Evolutionary conservation across 1,140 invertebrate genomes (phyloP).

Genomic region (Lepidurus apus): DNA sequence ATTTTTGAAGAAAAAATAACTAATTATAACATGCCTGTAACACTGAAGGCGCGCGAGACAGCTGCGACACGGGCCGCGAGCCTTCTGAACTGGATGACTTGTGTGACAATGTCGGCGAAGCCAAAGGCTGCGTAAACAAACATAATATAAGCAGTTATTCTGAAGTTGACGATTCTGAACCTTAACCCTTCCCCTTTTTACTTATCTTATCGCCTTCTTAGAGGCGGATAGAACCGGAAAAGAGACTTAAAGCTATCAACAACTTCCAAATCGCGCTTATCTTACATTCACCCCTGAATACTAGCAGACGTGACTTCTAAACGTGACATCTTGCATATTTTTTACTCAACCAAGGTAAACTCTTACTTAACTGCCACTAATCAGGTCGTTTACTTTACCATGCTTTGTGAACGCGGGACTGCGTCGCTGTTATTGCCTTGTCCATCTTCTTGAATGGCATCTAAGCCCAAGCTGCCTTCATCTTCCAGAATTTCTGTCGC

Average conservation of each 20-base stretch:
- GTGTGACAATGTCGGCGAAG: constrained; percentile 33
- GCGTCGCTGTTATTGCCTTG: background rate
- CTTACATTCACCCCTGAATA: background rate
- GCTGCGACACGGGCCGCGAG: constrained; percentile 23
- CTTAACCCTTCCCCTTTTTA: background rate
- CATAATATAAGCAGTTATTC: constrained; percentile 22
- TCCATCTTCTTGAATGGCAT: constrained; percentile 25
- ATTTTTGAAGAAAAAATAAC: background rate
- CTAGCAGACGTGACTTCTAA: constrained; percentile 1
- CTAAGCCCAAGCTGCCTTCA: background rate
- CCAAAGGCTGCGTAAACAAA: constrained; percentile 30
- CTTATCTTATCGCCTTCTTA: constrained; percentile 26
- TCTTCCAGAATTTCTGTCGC: background rate
- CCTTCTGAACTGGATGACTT: constrained; percentile 33
- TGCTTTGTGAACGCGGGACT: constrained; percentile 30
- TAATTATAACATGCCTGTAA: constrained; percentile 11
- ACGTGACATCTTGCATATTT: background rate
- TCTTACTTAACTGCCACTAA: background rate
- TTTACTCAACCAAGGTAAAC: background rate
- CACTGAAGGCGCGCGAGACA: constrained; percentile 8
- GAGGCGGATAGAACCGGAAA: constrained; percentile 20
- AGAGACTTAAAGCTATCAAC: constrained; percentile 23
- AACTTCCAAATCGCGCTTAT: constrained; percentile 10
- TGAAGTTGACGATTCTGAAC: background rate
- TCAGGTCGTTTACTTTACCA: constrained; percentile 30